Base-by-base conservation (phyloP, 2,113 vertebrate genomes). In the Sander lucioperca region DNA sequence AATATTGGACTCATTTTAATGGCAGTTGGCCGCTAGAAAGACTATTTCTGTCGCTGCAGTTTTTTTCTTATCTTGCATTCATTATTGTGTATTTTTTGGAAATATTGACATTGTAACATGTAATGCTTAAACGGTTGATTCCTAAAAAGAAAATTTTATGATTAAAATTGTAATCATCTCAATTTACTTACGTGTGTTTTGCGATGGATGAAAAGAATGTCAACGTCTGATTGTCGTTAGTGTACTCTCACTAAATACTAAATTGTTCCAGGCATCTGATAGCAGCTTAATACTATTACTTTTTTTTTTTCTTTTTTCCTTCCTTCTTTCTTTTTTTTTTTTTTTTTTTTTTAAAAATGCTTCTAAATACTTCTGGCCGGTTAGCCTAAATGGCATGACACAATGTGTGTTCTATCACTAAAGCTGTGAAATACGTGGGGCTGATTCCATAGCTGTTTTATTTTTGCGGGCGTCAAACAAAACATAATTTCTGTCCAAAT, bases 1-100 rank as follows among this genome's bases (percentile, higher is more conserved):
- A 82, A 79, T 70, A 36, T 88, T 84, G 65, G 59, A 80, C 57
- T 74, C 51, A 14, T 84, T 89, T 77, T 83, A 43, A 65, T n/a
- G 51, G 39, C 68, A 77, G 5, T 66, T 74, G 64, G 33, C 16
- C 14, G 30, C 36, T 36, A 25, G 10, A 59, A 56, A 57, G 18
- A 84, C 53, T 6, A 13, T 56, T 82, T 83, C 12, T 72, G 56
- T 36, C 19, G 59, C 63, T 47, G 59, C 43, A 23, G 15, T 66
- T 80, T 65, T 75, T 62, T 65, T 65, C 50, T 61, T 45, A 16
- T 71, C 3, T n/a, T 50, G 11, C 10, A 58, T 36, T 66, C 33
- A 47, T 48, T 15, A 19, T 70, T 66, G 15, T 75, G 0, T 62
- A 0, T 43, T 69, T 69, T 77, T 56, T 58, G 2, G 6, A 7